Base-by-base conservation (phyloP, 2,797 vertebrate species). In the Neosilurus mollespiculum region DNA sequence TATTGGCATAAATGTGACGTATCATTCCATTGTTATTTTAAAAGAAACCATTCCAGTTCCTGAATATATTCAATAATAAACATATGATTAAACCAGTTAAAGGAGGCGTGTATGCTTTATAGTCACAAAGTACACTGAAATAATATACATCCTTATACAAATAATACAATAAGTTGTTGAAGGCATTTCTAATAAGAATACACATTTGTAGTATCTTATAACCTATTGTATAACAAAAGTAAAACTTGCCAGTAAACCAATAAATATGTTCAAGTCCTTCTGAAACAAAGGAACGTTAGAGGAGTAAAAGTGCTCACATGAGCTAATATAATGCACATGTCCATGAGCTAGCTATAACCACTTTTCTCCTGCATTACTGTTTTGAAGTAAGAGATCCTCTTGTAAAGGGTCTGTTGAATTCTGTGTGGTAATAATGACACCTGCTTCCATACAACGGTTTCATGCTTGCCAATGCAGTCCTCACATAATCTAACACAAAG, bases 381-480 rank as follows among this genome's bases (percentile, higher is more conserved):
- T 81, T 90, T 88, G 91, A 96, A 98, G 89, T 96, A 98, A 0
- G 94, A 94, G 69, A 95, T 93, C 87, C 96, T 95, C 88, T 97
- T 96, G 86, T 93, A 84, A 59, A 96, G 93, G 71, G 92, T 95
- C 81, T 92, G 90, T 53, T 92, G 84, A 0, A 98, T 92, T 88
- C 95, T 95, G 1, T 92, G 81, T 4, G 97, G 97, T 87, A 99
- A 90, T 77, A 91, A 92, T 0, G 91, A 87, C 22, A 97, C 94
- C 64, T 95, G 94, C 64, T 87, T 90, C 86, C 88, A 87, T 65
- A 98, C 85, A 75, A 93, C 88, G 18, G 90, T 14, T 0, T 92
- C 87, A 15, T 96, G 96, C 90, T 92, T 94, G 69, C 95, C 97
- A 54, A 99, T 95, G 85, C 94, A 94, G 91, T 98, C 96, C 8